Conservation (phyloP, 2,797 vertebrate genomes). For the Pangasius macronema region DNA sequence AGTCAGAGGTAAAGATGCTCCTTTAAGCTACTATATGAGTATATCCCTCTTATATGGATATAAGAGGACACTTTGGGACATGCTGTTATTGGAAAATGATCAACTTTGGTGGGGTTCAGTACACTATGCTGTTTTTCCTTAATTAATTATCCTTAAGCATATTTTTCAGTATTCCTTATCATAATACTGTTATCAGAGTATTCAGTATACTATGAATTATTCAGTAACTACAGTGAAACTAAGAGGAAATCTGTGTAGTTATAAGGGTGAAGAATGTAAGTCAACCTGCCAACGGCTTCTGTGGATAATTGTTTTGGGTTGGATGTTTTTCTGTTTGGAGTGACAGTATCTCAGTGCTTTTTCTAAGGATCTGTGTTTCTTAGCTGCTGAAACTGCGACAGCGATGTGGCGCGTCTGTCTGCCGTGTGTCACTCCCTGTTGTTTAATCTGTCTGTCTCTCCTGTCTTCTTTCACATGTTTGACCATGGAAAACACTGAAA, state of each 20-base stretch:
- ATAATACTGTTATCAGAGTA: not conserved
- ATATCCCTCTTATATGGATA: too few species aligned
- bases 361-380: not conserved
- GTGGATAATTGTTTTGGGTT: conserved; percentile 24
- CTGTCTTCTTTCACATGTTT: not conserved
- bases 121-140: not conserved
- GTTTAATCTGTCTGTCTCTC: conserved; percentile 14
- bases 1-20: not conserved
- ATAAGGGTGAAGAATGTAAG: not conserved
- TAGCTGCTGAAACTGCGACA: conserved; percentile 4
- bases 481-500: not conserved
- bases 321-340: conserved; percentile 16
- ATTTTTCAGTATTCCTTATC: not conserved
- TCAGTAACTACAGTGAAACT: not conserved
- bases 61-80: not conserved
- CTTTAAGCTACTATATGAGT: not conserved
- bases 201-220: not conserved
- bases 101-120: not conserved
- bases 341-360: conserved; percentile 16
- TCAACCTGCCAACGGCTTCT: not conserved
- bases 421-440: not conserved
- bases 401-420: not conserved
- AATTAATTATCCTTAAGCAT: not conserved
- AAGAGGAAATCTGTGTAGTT: not conserved
- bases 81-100: not conserved